These are phyloP conservation scores for Passer montanus DNA, from an alignment of 2,113 vertebrate genomes.

Conservation along the genomic window DNA sequence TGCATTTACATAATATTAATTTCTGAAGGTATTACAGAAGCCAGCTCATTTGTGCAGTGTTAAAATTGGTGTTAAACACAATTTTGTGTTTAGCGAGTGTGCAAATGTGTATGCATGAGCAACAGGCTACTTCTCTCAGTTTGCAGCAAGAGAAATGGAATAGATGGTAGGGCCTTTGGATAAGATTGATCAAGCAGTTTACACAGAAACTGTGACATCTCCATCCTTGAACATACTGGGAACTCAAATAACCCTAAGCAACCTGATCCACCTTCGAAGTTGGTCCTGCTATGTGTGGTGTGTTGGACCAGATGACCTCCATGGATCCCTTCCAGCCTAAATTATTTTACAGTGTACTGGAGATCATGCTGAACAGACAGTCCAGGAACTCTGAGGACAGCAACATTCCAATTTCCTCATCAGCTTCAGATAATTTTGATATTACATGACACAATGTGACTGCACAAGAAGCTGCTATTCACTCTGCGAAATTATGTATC, in stretches of 20 bases:
- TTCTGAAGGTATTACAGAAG: not conserved
- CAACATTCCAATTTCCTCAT: not conserved
- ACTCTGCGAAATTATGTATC: not conserved
- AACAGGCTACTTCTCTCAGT: not conserved
- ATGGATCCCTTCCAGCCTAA: constrained; percentile 24
- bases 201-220: not conserved
- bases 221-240: not conserved
- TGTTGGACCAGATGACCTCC: constrained; percentile 29
- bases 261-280: not conserved
- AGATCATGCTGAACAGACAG: not conserved
- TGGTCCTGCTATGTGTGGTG: not conserved
- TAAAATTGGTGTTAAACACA: not conserved
- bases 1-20: not conserved
- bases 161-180: not conserved
- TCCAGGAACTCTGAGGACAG: not conserved
- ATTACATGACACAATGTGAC: not conserved
- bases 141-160: not conserved
- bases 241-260: constrained; percentile 14
- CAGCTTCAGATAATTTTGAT: not conserved
- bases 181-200: not conserved
- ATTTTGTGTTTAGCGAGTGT: not conserved
- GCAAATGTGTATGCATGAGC: not conserved
- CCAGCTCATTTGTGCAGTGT: not conserved
- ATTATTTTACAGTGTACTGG: not conserved
- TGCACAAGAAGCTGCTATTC: not conserved